These are phyloP conservation scores for Apodemia hepburni DNA, from an alignment of 2,888 invertebrate species.

Conservation along the genomic window DNA sequence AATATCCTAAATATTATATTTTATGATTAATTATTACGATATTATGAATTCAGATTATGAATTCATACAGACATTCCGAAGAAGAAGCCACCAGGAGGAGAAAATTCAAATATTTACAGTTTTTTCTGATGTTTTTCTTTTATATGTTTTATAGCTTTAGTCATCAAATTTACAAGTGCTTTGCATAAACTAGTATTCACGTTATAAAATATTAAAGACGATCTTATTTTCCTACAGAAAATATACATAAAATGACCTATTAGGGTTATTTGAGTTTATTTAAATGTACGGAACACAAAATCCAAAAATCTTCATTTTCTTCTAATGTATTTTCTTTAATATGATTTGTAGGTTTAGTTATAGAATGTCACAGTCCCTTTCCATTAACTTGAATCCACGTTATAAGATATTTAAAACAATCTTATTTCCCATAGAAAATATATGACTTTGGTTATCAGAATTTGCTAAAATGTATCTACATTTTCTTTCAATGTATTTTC, in stretches of 20 bases:
- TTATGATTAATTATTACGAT: too few relatives aligned
- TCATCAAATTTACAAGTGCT: background rate
- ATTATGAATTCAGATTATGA: too few relatives aligned
- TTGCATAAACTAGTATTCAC: slow-evolving; percentile 32
- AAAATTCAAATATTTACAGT: too few relatives aligned
- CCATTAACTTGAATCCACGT: slow-evolving; percentile 36
- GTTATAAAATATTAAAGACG: slow-evolving; percentile 37
- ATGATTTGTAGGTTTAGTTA: background rate
- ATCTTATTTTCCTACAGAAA: too few relatives aligned
- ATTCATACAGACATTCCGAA: too few relatives aligned
- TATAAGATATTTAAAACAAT: slow-evolving; percentile 33
- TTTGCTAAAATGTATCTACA: background rate
- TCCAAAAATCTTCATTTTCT: background rate
- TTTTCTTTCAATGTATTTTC: background rate
- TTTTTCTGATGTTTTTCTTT: too few relatives aligned
- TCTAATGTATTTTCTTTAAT: background rate
- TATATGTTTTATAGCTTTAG: background rate
- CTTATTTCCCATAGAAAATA: too few relatives aligned
- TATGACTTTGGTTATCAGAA: too few relatives aligned
- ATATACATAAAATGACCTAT: too few relatives aligned
- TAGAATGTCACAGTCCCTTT: background rate
- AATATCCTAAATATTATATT: too few relatives aligned
- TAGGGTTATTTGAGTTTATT: background rate
- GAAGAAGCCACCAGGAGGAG: too few relatives aligned
- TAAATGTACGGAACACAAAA: background rate